A percentile compares a stretch with the other conserved stretches of the same genome.
phyloP scores from a whole-genome alignment of 2,888 invertebrate genomes.

The Callimorpha dominula region DNA sequence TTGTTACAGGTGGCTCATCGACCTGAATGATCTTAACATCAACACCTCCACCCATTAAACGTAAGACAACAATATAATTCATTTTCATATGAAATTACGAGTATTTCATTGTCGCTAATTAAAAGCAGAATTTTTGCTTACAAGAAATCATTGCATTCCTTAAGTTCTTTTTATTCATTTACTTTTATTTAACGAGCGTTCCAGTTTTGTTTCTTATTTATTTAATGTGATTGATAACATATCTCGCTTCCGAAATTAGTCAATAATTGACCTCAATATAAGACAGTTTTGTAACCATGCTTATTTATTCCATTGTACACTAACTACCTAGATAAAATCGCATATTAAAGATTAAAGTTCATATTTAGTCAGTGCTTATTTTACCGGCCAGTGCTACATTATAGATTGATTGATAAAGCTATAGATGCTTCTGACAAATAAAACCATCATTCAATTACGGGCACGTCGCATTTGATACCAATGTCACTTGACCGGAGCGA shows the following conservation, averaged over 20 bases:
- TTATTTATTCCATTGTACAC: slow-evolving; percentile 38
- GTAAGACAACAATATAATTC: slow-evolving; percentile 68
- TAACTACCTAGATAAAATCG: slow-evolving; percentile 31
- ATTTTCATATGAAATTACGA: slow-evolving; percentile 44
- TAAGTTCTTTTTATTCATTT: slow-evolving; percentile 22
- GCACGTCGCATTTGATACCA: slow-evolving; percentile 61
- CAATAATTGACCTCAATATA: slow-evolving; percentile 65
- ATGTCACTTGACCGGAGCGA: slow-evolving; percentile 78
- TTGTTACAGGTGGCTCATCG: slow-evolving; percentile 77
- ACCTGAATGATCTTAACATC: slow-evolving; percentile 80
- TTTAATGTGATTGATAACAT: slow-evolving; percentile 52
- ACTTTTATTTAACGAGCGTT: slow-evolving; percentile 34
- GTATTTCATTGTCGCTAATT: slow-evolving; percentile 49
- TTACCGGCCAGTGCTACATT: slow-evolving; percentile 47
- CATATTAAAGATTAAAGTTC: slow-evolving; percentile 40
- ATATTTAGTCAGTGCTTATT: slow-evolving; percentile 48
- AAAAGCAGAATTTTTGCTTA: slow-evolving; percentile 52
- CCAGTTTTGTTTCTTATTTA: slow-evolving; percentile 11
- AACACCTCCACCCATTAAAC: slow-evolving; percentile 77
- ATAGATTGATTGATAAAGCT: slow-evolving; percentile 65
- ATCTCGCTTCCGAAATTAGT: slow-evolving; percentile 62
- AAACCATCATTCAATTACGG: slow-evolving; percentile 77
- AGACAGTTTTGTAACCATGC: slow-evolving; percentile 49
- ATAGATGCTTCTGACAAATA: slow-evolving; percentile 66
- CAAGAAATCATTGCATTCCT: slow-evolving; percentile 60